Conservation (phyloP, 2,797 vertebrate species). For the Antennarius maculatus region DNA sequence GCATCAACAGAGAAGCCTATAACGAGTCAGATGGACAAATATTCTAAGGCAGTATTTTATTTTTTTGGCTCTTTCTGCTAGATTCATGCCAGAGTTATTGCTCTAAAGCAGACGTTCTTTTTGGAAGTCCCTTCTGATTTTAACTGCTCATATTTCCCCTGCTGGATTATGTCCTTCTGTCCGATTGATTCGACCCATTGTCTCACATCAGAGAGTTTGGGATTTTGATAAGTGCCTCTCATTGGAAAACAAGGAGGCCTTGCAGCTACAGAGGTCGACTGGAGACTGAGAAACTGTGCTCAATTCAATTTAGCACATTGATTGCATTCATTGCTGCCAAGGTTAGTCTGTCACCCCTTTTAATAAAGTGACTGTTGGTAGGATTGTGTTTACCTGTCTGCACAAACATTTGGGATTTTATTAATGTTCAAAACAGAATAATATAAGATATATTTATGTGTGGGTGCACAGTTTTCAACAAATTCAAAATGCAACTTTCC, state of each 20-base stretch:
- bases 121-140: slow-evolving; percentile 1
- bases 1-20: slow-evolving; percentile 9
- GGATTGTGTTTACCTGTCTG: slow-evolving; percentile 33
- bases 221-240: slow-evolving; percentile 44
- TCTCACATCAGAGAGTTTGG: slow-evolving; percentile 30
- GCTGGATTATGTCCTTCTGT: slow-evolving; percentile 19
- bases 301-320: slow-evolving; percentile 52
- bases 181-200: slow-evolving; percentile 26
- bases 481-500: not conserved
- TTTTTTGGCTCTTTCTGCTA: not conserved
- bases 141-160: slow-evolving; percentile 14
- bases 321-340: slow-evolving; percentile 52
- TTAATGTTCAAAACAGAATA: slow-evolving; percentile 10
- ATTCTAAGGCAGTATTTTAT: slow-evolving; percentile 13
- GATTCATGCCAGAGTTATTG: not conserved
- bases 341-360: slow-evolving; percentile 45
- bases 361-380: slow-evolving; percentile 43
- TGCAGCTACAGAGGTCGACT: slow-evolving; percentile 9
- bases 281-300: slow-evolving; percentile 32
- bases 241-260: slow-evolving; percentile 42
- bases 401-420: slow-evolving; percentile 9
- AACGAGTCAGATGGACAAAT: slow-evolving; percentile 26
- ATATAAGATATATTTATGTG: slow-evolving; percentile 4
- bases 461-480: slow-evolving; percentile 1
- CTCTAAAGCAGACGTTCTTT: slow-evolving; percentile 10